Evolutionary conservation across 1,140 invertebrate species (phyloP).

Genomic region (Oedothorax gibbosus): DNA sequence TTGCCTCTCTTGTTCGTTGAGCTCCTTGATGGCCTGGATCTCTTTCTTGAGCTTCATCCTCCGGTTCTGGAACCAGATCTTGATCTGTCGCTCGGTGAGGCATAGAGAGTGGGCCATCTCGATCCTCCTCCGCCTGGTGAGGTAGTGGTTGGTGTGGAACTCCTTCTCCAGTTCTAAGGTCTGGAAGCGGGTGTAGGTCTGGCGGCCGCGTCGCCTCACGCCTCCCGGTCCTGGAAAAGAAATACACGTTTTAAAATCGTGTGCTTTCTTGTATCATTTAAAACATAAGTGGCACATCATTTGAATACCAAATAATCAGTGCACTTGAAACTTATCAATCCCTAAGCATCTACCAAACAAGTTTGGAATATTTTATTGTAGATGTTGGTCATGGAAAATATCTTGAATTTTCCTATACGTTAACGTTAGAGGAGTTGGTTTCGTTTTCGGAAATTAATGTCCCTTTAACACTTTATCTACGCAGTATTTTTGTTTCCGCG

Average conservation of each 20-base stretch:
- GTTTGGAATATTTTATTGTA: no score
- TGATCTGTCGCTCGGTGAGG: constrained; percentile 76
- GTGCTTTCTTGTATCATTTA: no score
- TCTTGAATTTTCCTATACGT: no score
- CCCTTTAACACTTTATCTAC: no score
- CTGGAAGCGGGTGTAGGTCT: constrained; percentile 98
- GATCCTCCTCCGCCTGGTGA: constrained; percentile 96
- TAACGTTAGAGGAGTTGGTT: no score
- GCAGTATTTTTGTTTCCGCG: no score
- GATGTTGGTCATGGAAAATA: no score
- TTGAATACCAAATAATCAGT: no score
- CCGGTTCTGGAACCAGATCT: constrained; percentile 99
- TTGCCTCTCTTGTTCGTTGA: constrained; percentile 96
- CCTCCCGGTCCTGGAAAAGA: constrained; percentile 84
- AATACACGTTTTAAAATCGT: background rate
- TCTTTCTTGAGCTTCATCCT: constrained; percentile 98
- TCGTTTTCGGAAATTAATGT: no score
- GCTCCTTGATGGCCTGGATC: constrained; percentile 87
- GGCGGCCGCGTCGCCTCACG: constrained; percentile 89
- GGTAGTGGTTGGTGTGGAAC: constrained; percentile 99
- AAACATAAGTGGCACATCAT: no score
- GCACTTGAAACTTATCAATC: no score
- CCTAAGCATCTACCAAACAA: no score
- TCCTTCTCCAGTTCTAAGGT: constrained; percentile 88
- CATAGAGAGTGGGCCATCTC: constrained; percentile 82